Base-by-base conservation (phyloP, 2,113 vertebrate genomes). In the Gobius niger region DNA sequence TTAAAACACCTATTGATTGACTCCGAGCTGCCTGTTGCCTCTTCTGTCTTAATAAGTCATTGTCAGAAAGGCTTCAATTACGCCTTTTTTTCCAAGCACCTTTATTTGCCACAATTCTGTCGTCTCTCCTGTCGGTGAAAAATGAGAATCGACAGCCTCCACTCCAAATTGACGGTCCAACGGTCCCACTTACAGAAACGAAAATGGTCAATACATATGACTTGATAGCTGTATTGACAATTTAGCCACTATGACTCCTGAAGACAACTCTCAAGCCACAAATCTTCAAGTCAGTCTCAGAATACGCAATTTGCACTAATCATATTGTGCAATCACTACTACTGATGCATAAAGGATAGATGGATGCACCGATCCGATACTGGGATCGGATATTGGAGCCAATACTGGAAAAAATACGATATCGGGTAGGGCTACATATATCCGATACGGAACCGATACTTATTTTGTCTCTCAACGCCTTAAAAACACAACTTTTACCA, bases 1-100 rank as follows among this genome's bases (percentile, higher is more conserved):
- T 78, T 50, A 63, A 65, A 75, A 72, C 44, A 76, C 24, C 19
- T 67, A 78, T 64, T 44, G 68, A 84, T 79, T 72, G 24, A 34
- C 47, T 18, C 53, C 54, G 57, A 63, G 63, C 0, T 70, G 49
- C 50, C 71, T 71, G 49, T 56, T 71, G 46, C 24, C 24, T 18
- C 67, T 53, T 51, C 44, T 46, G 5, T 73, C 13, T 70, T 63
- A 47, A 65, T 68, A 69, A 54, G n/a, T 69, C 41, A 62, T 70
- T 63, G 44, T 24, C 49, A 11, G 16, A 6, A 69, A 42, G n/a
- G 8, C 11, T 56, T 3, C 72, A 67, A 70, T 52, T 40, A 3
- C 18, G 4, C 59, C 8, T 7, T 67, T 47, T 47, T n/a, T 52
- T 51, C 15, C 18, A 57, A 34, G 24, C 14, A 40, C 52, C 24